Conservation (phyloP, 2,797 vertebrate species). For the Champsocephalus gunnari region DNA sequence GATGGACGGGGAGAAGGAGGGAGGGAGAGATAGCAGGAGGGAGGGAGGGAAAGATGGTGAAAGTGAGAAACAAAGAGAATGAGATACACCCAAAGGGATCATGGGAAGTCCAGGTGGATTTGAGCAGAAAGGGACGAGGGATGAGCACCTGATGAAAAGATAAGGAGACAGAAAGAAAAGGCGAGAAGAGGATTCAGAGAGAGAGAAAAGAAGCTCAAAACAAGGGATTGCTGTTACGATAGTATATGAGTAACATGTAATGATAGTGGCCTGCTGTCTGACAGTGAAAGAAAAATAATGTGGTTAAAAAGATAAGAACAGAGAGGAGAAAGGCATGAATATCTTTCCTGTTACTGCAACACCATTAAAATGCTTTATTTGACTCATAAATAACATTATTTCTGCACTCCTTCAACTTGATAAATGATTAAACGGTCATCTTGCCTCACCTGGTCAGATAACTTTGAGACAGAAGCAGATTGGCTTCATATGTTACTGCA, state of each 20-base stretch:
- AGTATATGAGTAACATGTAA: background rate
- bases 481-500: constrained; percentile 20
- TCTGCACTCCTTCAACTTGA: background rate
- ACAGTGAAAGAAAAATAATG: constrained; percentile 17
- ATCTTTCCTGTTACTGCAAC: background rate
- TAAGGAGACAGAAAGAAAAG: constrained; percentile 38
- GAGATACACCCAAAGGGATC: constrained; percentile 36
- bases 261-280: constrained; percentile 31
- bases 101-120: constrained; percentile 59
- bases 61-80: constrained; percentile 63
- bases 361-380: background rate
- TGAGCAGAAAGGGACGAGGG: constrained; percentile 19
- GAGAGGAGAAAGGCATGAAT: background rate
- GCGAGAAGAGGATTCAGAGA: constrained; percentile 20
- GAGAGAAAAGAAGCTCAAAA: constrained; percentile 29
- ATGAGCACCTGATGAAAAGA: constrained; percentile 49
- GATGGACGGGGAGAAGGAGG: constrained; percentile 59
- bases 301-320: constrained; percentile 10
- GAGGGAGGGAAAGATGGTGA: constrained; percentile 32
- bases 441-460: constrained; percentile 19
- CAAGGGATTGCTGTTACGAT: constrained; percentile 19
- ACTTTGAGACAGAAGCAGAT: constrained; percentile 26
- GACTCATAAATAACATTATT: background rate
- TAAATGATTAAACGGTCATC: background rate
- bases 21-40: constrained; percentile 30